phyloP scores from a whole-genome alignment of 1,140 invertebrate genomes.

The Drosophila orosa region DNA sequence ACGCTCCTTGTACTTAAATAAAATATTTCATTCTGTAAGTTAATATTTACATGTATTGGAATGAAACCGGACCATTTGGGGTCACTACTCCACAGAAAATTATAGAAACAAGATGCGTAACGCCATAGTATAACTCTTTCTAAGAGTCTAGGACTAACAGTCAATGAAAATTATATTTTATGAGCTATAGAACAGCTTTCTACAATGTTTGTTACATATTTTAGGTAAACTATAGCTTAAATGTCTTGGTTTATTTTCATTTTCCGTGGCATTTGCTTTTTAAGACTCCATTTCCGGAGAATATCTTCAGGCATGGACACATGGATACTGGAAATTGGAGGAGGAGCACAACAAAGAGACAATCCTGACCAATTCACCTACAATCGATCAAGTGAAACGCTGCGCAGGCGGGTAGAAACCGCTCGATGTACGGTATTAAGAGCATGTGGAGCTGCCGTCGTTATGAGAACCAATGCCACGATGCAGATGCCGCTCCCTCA shows the following conservation, averaged over 20 bases:
- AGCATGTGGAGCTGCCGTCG: slow-evolving; percentile 43
- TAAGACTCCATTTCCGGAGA: slow-evolving; percentile 43
- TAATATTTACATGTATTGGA: background rate
- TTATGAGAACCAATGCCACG: slow-evolving; percentile 49
- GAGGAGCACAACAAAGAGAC: background rate
- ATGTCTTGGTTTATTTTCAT: slow-evolving; percentile 31
- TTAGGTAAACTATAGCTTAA: background rate
- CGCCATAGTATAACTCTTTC: no score
- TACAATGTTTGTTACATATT: no score
- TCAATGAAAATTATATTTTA: no score
- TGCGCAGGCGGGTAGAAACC: slow-evolving; percentile 37
- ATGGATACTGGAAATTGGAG: background rate
- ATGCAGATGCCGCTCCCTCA: slow-evolving; percentile 18
- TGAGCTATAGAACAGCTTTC: no score
- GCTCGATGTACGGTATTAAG: slow-evolving; percentile 66
- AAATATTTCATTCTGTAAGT: background rate
- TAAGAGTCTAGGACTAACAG: background rate
- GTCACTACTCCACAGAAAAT: no score
- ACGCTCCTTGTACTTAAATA: background rate
- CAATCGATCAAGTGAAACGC: slow-evolving; percentile 66
- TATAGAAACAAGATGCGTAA: no score
- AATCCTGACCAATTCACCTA: slow-evolving; percentile 54
- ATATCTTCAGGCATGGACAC: background rate
- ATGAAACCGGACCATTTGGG: no score
- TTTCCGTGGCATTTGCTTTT: slow-evolving; percentile 10